Evolutionary conservation across 1,140 invertebrate species (phyloP).

Genomic region (Leptestheria dahalacensis): DNA sequence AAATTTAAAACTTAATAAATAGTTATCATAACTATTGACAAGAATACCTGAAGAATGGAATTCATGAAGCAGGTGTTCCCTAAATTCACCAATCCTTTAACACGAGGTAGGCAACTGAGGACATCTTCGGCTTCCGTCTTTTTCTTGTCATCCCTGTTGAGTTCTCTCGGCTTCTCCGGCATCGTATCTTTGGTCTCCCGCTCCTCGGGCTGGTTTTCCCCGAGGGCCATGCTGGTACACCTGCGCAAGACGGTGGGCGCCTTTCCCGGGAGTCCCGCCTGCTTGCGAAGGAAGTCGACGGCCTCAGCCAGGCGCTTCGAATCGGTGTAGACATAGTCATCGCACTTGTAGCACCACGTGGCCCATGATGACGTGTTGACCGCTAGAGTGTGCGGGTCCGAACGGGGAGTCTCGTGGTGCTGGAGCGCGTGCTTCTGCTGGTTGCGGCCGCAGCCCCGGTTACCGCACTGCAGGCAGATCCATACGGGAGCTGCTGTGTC

Average conservation of each 20-base stretch:
- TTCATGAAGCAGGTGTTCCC: constrained; percentile 51
- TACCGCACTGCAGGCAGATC: constrained; percentile 50
- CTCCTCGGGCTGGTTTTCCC: not conserved
- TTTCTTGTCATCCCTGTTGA: constrained; percentile 9
- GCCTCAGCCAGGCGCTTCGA: constrained; percentile 21
- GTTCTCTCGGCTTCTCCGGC: too few species aligned
- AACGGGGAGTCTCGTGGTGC: constrained; percentile 58
- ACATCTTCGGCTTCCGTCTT: constrained; percentile 18
- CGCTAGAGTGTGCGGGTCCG: constrained; percentile 54
- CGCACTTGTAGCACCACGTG: constrained; percentile 46
- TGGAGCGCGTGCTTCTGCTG: constrained; percentile 54
- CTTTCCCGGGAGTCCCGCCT: constrained; percentile 16
- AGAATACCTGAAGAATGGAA: constrained; percentile 31
- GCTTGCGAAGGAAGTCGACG: constrained; percentile 16
- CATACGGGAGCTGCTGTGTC: constrained; percentile 26
- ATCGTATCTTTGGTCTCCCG: too few species aligned
- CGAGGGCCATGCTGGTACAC: not conserved
- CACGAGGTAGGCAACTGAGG: constrained; percentile 18
- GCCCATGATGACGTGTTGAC: constrained; percentile 53
- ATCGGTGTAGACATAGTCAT: constrained; percentile 25
- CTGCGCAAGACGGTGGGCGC: not conserved
- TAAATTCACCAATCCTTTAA: constrained; percentile 31
- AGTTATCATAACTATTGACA: constrained; percentile 25
- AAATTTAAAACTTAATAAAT: not conserved
- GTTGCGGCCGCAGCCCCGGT: constrained; percentile 55